These are phyloP conservation scores for Oreochromis tanganicae DNA, from an alignment of 2,113 vertebrate genomes.

Conservation along the genomic window DNA sequence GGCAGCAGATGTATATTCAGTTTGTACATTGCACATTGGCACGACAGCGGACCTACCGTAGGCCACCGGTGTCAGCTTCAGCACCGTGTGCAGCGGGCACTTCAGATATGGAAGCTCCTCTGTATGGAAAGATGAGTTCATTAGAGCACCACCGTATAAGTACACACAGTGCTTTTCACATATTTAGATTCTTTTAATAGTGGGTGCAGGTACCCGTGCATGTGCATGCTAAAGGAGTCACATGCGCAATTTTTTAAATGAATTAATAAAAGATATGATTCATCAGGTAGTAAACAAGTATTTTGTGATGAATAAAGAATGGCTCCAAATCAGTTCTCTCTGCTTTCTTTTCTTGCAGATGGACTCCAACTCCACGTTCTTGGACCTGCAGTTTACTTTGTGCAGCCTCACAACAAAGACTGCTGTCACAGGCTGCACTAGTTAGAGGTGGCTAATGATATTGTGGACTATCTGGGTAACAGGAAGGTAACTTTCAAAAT, in stretches of 20 bases:
- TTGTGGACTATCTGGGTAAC: neutral
- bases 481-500: neutral
- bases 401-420: neutral
- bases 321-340: neutral
- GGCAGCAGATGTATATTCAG: neutral
- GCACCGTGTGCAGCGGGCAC: constrained; percentile 90
- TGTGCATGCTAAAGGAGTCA: neutral
- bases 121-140: constrained; percentile 40
- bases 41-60: constrained; percentile 78
- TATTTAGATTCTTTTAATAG: neutral
- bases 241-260: neutral
- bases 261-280: neutral
- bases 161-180: neutral
- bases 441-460: neutral
- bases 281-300: neutral
- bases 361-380: neutral
- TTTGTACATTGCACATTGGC: rapidly evolving
- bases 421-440: neutral
- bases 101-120: constrained; percentile 96
- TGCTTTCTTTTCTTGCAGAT: neutral
- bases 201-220: neutral
- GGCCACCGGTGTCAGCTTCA: constrained; percentile 95
- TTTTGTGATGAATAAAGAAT: neutral
- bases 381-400: neutral
- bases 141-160: neutral